These are phyloP conservation scores for Cephus runcator DNA, from an alignment of 2,888 invertebrate species.

Conservation along the genomic window DNA sequence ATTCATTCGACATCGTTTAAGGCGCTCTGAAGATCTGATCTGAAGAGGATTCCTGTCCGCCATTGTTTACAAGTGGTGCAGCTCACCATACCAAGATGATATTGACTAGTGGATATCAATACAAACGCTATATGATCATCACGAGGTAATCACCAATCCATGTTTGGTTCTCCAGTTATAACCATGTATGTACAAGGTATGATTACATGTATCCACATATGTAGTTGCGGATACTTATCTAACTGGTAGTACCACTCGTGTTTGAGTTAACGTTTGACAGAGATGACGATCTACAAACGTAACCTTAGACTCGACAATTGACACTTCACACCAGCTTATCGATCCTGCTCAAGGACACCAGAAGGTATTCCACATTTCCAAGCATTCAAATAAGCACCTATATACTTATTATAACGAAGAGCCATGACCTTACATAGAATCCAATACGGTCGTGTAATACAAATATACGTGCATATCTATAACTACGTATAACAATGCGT, in stretches of 20 bases:
- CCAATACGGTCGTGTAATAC: background rate
- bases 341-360: background rate
- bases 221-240: background rate
- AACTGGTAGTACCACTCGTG: background rate
- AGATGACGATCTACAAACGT: background rate
- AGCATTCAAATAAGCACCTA: background rate
- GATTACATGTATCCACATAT: background rate
- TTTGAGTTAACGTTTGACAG: background rate
- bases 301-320: background rate
- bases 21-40: conserved; percentile 14
- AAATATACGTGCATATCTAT: background rate
- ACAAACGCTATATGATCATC: background rate
- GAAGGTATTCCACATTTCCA: background rate
- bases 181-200: background rate
- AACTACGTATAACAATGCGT: background rate
- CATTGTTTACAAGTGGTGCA: conserved; percentile 2
- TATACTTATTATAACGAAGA: background rate
- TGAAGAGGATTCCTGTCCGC: conserved; percentile 13
- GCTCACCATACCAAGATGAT: background rate
- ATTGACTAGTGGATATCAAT: background rate
- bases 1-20: conserved; percentile 37
- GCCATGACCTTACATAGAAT: background rate
- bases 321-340: background rate
- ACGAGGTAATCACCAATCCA: background rate
- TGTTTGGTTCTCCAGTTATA: background rate